Conservation (phyloP, 2,888 invertebrate genomes). For the Frankliniella fusca region DNA sequence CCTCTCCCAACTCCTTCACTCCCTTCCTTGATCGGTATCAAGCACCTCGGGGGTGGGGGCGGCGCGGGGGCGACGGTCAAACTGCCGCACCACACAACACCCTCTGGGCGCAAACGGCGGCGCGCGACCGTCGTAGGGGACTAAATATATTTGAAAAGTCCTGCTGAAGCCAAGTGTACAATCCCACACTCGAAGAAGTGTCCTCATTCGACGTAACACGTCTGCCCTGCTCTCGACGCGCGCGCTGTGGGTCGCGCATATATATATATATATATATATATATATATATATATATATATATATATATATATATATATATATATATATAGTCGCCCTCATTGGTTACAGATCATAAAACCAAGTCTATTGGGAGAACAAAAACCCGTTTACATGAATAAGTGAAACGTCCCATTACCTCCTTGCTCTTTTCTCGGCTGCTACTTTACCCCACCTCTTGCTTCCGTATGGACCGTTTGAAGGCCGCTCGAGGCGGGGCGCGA, state of each 20-base stretch:
- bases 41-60: background rate
- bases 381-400: constrained; percentile 13
- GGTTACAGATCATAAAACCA: constrained; percentile 17
- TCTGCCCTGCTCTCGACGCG: no score
- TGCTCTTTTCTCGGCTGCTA: background rate
- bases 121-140: no score
- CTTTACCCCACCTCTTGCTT: background rate
- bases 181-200: background rate
- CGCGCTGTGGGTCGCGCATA: no score
- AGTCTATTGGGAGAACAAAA: background rate
- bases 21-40: constrained; percentile 1
- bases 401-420: constrained; percentile 3
- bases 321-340: background rate
- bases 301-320: no score
- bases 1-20: background rate
- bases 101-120: no score
- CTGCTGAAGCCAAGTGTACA: background rate
- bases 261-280: background rate
- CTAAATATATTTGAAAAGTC: background rate
- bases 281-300: no score
- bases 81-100: background rate
- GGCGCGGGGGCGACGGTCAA: background rate
- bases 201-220: background rate
- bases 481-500: background rate
- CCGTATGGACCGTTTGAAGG: background rate